Evolutionary conservation across 1,140 invertebrate species (phyloP).

Genomic region (Coptotermes formosanus): DNA sequence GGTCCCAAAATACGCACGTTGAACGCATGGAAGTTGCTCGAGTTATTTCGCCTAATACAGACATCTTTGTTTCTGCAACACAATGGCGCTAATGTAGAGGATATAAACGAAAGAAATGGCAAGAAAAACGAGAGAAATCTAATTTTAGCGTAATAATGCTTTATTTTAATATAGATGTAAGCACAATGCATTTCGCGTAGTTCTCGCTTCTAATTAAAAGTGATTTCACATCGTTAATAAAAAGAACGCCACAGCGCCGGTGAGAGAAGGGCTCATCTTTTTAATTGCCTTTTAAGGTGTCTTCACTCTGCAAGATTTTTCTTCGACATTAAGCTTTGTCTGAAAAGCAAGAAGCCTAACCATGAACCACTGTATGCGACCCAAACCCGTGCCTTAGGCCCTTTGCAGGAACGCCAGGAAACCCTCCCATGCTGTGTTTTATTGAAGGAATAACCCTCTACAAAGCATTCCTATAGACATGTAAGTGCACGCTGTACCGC

Average conservation of each 20-base stretch:
- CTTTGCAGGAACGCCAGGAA: too few species aligned
- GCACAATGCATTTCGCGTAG: not conserved
- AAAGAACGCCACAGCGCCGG: not conserved
- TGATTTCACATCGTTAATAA: conserved; percentile 26
- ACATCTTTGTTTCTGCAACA: not conserved
- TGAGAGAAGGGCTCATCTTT: not conserved
- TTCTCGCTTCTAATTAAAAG: conserved; percentile 26
- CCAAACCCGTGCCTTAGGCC: too few species aligned
- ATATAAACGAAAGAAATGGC: not conserved
- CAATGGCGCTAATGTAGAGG: not conserved
- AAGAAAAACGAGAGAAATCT: not conserved
- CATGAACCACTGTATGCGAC: too few species aligned
- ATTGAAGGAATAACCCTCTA: too few species aligned
- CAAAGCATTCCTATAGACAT: too few species aligned
- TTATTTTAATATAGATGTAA: conserved; percentile 14
- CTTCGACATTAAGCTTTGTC: not conserved
- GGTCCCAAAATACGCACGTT: too few species aligned
- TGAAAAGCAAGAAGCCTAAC: too few species aligned
- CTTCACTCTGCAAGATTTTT: not conserved
- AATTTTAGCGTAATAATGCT: not conserved
- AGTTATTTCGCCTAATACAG: too few species aligned
- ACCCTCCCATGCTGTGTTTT: too few species aligned
- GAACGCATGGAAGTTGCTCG: too few species aligned
- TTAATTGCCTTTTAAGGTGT: conserved; percentile 20
- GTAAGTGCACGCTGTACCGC: too few species aligned